Evolutionary conservation across 1,140 invertebrate genomes (phyloP).

Genomic region (Heliconius eleuchia): DNA sequence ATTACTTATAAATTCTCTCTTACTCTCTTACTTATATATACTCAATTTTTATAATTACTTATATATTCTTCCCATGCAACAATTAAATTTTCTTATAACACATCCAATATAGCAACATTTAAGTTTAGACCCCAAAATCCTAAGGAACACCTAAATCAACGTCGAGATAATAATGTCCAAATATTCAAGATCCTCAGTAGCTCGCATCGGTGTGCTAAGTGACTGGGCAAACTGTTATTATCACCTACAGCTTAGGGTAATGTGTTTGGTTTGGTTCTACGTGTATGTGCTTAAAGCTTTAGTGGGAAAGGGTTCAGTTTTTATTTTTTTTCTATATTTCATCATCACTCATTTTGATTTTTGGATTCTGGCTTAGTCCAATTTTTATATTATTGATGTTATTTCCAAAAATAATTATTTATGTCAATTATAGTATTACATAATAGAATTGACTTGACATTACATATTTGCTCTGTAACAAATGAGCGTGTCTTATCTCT

Average conservation of each 20-base stretch:
- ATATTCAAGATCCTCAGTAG: constrained; percentile 52
- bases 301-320: constrained; percentile 12
- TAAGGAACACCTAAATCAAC: constrained; percentile 54
- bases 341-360: not conserved
- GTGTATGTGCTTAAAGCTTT: constrained; percentile 33
- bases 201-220: constrained; percentile 54
- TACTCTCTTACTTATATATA: too few species aligned
- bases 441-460: not conserved
- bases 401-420: not conserved
- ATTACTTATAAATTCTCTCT: not conserved
- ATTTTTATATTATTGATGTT: not conserved
- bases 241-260: constrained; percentile 56
- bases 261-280: constrained; percentile 50
- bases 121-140: constrained; percentile 23
- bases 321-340: not conserved
- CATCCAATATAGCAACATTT: constrained; percentile 23
- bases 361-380: not conserved
- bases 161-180: constrained; percentile 63
- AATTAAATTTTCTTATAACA: not conserved
- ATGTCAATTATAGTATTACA: not conserved
- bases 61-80: not conserved
- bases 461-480: not conserved
- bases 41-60: not conserved
- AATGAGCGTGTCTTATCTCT: not conserved
- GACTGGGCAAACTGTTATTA: constrained; percentile 62